phyloP scores from a whole-genome alignment of 2,113 vertebrate genomes.

The Mormyrus iriodes region DNA sequence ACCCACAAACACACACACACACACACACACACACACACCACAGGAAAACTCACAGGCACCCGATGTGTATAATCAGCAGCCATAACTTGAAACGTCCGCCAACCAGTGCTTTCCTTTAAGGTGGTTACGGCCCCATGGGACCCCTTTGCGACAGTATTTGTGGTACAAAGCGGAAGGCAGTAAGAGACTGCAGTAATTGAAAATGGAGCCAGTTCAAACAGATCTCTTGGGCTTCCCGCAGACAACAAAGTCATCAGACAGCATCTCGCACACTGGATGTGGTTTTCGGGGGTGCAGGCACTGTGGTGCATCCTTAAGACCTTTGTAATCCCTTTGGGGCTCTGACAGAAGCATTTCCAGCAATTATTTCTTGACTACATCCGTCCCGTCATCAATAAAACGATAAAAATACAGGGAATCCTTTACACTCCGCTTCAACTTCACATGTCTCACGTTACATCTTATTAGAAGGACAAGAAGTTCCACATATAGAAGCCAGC shows the following conservation, averaged over 20 bases:
- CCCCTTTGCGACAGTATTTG: neutral
- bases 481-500: neutral
- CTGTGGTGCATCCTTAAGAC: neutral
- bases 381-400: neutral
- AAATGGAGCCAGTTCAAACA: slow-evolving; percentile 8
- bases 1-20: no score
- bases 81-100: neutral
- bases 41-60: neutral
- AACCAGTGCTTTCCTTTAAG: neutral
- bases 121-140: neutral
- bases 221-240: slow-evolving; percentile 1
- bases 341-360: neutral
- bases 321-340: neutral
- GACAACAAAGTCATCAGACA: neutral
- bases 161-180: neutral
- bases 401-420: neutral
- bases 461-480: neutral
- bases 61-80: neutral
- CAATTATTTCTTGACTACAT: slow-evolving; percentile 8
- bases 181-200: neutral
- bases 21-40: neutral
- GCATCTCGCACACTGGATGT: neutral
- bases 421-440: neutral
- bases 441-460: neutral
- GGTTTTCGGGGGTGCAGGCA: neutral